Conservation (phyloP, 2,113 vertebrate species). For the Siniperca chuatsi region DNA sequence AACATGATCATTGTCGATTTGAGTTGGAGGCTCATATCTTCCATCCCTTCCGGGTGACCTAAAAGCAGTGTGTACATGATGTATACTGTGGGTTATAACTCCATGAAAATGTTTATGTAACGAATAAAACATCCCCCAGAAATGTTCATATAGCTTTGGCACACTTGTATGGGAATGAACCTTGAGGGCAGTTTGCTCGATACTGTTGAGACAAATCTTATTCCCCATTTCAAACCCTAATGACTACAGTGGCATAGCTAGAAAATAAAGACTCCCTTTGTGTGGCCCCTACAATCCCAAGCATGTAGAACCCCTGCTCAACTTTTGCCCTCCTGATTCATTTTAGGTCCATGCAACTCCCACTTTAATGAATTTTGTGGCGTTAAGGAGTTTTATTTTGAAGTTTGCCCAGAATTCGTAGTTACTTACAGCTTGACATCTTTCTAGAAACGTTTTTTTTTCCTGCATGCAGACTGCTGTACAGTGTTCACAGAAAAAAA, state of each 20-base stretch:
- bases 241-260: not conserved
- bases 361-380: not conserved
- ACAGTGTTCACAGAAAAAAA: not conserved
- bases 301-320: not conserved
- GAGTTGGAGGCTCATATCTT: not conserved
- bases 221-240: not conserved
- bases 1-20: not conserved
- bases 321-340: no score
- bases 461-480: not conserved
- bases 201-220: not conserved
- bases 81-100: not conserved
- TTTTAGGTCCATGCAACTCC: no score
- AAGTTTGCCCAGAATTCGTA: not conserved
- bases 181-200: not conserved
- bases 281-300: no score
- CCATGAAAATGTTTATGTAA: not conserved
- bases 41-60: not conserved
- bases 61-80: not conserved
- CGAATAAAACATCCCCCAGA: not conserved
- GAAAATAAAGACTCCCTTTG: not conserved
- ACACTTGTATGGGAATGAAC: not conserved
- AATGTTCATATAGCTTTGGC: not conserved
- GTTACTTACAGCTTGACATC: not conserved
- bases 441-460: not conserved
- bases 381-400: constrained; percentile 15